These are phyloP conservation scores for Plotosus lineatus DNA, from an alignment of 2,113 vertebrate species.

Conservation along the genomic window DNA sequence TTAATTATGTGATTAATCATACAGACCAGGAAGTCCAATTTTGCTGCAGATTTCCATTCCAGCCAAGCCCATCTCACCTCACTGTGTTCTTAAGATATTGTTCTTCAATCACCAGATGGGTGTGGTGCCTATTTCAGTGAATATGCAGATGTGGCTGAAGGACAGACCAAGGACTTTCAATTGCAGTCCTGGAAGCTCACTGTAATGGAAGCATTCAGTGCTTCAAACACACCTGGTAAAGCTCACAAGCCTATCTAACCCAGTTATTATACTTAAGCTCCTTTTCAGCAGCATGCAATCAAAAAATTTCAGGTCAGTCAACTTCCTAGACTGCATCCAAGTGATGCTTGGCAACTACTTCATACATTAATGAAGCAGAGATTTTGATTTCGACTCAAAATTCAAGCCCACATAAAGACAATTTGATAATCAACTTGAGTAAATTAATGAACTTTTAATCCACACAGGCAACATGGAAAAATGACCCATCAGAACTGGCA, in stretches of 20 bases:
- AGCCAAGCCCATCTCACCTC: not conserved
- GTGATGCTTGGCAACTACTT: too few relatives aligned
- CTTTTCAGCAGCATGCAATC: not conserved
- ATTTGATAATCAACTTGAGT: not conserved
- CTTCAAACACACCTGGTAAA: not conserved
- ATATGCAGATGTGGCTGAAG: not conserved
- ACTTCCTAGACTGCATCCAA: not conserved
- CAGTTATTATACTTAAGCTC: too few relatives aligned
- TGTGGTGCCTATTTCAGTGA: not conserved
- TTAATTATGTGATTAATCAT: conserved; percentile 8
- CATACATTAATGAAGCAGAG: not conserved
- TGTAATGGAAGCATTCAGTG: not conserved
- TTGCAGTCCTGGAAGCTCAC: not conserved
- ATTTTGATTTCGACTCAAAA: not conserved
- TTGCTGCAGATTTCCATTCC: not conserved
- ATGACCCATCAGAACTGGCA: not conserved
- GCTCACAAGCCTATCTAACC: not conserved
- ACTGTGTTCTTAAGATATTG: not conserved
- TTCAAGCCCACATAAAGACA: not conserved
- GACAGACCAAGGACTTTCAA: not conserved
- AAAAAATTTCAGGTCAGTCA: not conserved
- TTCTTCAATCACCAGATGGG: not conserved
- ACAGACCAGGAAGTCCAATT: not conserved
- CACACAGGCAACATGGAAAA: not conserved
- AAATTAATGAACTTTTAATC: too few relatives aligned